Evolutionary conservation across 1,140 invertebrate genomes (phyloP).

Genomic region (Lamellibrachia luymesi): DNA sequence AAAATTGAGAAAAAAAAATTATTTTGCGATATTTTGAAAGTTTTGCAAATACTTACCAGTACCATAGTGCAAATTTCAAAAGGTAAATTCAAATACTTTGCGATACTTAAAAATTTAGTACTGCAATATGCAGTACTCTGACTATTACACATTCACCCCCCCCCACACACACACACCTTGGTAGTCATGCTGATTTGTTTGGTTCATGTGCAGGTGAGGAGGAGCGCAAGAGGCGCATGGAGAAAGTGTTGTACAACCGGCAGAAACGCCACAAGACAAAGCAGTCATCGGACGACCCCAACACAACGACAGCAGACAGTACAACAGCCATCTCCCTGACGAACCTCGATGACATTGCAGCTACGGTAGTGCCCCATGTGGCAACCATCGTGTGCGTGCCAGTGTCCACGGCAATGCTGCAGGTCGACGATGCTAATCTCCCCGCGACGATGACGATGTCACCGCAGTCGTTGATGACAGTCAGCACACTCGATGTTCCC

Average conservation of each 20-base stretch:
- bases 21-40: too few relatives aligned
- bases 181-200: too few relatives aligned
- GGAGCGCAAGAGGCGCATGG: constrained; percentile 30
- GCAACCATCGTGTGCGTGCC: not conserved
- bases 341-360: not conserved
- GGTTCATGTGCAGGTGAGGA: constrained; percentile 24
- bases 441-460: not conserved
- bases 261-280: constrained; percentile 15
- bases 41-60: too few relatives aligned
- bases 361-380: not conserved
- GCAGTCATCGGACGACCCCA: not conserved
- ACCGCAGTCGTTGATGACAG: not conserved
- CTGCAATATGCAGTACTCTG: too few relatives aligned
- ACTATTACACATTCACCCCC: too few relatives aligned
- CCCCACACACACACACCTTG: too few relatives aligned
- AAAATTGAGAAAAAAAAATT: too few relatives aligned
- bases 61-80: too few relatives aligned
- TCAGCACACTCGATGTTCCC: not conserved
- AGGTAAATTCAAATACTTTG: too few relatives aligned
- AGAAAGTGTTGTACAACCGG: constrained; percentile 30
- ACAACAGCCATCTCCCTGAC: not conserved
- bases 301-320: not conserved
- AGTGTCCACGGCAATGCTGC: not conserved
- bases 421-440: not conserved
- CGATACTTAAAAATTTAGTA: too few relatives aligned